These are phyloP conservation scores for Crioceris asparagi DNA, from an alignment of 2,888 invertebrate species.

Conservation along the genomic window DNA sequence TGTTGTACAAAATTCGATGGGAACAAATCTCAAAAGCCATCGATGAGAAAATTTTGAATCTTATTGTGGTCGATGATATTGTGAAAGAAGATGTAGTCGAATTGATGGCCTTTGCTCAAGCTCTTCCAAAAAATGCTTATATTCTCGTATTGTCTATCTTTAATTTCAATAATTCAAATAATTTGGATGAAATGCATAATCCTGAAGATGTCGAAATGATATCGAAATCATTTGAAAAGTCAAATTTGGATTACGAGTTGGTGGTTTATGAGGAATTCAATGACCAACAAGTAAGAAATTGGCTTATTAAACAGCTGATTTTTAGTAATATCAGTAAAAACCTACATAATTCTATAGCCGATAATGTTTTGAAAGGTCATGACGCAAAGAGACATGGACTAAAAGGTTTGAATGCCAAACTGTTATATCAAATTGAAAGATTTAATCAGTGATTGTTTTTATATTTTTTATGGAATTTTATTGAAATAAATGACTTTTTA, in stretches of 20 bases:
- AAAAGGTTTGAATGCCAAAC: constrained; percentile 24
- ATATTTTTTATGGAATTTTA: not conserved
- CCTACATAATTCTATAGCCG: constrained; percentile 14
- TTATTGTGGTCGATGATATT: constrained; percentile 29
- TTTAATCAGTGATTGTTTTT: constrained; percentile 7
- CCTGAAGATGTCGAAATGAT: constrained; percentile 19
- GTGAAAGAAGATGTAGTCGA: constrained; percentile 16
- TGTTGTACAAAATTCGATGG: constrained; percentile 10
- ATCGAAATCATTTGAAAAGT: constrained; percentile 17
- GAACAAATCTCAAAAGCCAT: constrained; percentile 11
- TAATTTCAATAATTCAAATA: constrained; percentile 23
- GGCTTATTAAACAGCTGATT: constrained; percentile 19
- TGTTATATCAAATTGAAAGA: constrained; percentile 17
- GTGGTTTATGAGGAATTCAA: constrained; percentile 24
- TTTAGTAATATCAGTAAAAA: constrained; percentile 13
- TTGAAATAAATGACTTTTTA: not conserved
- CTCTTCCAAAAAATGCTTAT: constrained; percentile 18
- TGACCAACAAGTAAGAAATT: constrained; percentile 18
- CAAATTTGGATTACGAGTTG: constrained; percentile 18
- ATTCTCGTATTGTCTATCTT: constrained; percentile 25
- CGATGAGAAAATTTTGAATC: constrained; percentile 20
- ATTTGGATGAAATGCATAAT: too few relatives aligned
- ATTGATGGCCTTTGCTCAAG: constrained; percentile 22
- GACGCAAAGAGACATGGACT: constrained; percentile 22
- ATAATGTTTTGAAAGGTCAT: constrained; percentile 19